These are phyloP conservation scores for Campylomormyrus tamandua DNA, from an alignment of 2,113 vertebrate species.

Conservation along the genomic window DNA sequence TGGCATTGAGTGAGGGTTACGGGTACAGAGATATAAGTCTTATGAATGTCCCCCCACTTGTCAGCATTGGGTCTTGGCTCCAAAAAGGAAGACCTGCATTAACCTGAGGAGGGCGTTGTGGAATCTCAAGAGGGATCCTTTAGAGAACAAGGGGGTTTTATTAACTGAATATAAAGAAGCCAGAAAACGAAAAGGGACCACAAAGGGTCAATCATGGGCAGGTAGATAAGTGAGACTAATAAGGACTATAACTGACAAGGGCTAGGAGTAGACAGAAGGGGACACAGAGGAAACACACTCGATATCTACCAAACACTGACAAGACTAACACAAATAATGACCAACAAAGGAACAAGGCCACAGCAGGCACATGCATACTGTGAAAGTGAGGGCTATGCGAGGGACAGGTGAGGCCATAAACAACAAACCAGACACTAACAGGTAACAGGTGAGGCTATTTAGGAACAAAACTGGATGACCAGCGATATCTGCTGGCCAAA, in stretches of 20 bases:
- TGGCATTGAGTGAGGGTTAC: background rate
- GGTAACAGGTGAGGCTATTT: background rate
- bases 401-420: background rate
- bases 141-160: background rate
- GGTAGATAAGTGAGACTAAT: background rate
- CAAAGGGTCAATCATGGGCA: background rate
- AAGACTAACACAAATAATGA: background rate
- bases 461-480: background rate
- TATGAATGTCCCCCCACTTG: background rate
- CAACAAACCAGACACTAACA: background rate
- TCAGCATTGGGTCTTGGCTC: background rate
- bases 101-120: background rate
- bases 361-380: background rate
- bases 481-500: background rate
- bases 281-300: background rate
- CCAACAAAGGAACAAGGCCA: background rate
- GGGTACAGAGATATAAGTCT: background rate
- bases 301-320: background rate
- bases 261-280: background rate
- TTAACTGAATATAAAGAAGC: background rate
- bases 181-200: background rate
- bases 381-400: background rate
- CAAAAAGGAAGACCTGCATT: background rate
- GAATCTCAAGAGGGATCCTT: background rate
- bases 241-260: background rate